These are phyloP conservation scores for Condylura cristata DNA, from an alignment of 2,113 vertebrate genomes.

Conservation along the genomic window DNA sequence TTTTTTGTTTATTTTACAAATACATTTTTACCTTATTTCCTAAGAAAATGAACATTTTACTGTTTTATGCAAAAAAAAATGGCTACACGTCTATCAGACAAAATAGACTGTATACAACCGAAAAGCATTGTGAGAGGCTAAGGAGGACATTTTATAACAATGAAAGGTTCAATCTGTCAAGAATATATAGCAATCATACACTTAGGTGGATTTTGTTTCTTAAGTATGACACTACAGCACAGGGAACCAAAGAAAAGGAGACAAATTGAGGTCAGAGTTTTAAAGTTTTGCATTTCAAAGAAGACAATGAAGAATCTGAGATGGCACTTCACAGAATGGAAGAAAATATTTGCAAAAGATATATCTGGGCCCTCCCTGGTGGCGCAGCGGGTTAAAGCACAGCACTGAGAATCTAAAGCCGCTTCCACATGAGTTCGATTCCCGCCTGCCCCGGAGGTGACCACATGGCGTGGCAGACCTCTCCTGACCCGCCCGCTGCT, in stretches of 20 bases:
- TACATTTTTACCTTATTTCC: no score
- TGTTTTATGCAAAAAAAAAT: not conserved
- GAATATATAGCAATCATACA: not conserved
- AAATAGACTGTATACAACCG: not conserved
- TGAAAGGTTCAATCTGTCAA: not conserved
- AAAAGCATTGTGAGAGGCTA: not conserved
- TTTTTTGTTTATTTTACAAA: no score
- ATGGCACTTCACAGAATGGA: not conserved
- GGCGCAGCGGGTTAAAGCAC: no score
- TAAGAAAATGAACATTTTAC: no score
- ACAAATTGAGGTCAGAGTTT: not conserved
- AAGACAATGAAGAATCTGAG: not conserved
- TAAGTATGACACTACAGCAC: not conserved
- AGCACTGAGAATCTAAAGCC: no score
- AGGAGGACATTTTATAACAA: not conserved
- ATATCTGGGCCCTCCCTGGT: no score
- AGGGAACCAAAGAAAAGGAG: not conserved
- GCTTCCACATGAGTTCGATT: no score
- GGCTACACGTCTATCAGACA: not conserved
- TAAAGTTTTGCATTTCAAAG: not conserved
- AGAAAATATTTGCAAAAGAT: not conserved
- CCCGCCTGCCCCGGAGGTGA: no score
- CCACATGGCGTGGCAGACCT: no score
- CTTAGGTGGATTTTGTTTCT: not conserved
- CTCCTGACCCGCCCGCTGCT: no score